Base-by-base conservation (phyloP, 2,888 invertebrate genomes). In the Idaea dimidiata region DNA sequence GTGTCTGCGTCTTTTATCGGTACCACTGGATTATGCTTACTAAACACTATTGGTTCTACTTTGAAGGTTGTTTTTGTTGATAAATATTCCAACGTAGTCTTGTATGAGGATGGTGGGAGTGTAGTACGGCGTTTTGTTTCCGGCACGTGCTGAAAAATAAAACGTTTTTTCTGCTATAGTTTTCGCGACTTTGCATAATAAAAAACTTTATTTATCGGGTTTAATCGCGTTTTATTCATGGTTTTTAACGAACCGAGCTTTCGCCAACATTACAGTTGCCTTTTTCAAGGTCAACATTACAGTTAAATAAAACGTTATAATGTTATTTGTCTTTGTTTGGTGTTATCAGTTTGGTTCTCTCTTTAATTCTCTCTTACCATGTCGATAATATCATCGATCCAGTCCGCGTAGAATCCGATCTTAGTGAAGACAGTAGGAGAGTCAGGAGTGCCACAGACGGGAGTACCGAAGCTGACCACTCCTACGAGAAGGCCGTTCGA, bases 401-500 rank as follows among this genome's bases (percentile, higher is more conserved):
- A 91, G 0, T 83, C 76, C 0, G 72, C 57, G 62, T 88, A 90
- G 72, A 73, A 83, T 0, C 88, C 90, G 1, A 90, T 18, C 64
- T 88, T 89, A 57, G 86, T 88, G 72, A 91, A 91, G 33, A 91
- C 91, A 0, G 91, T 91, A 0, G 91, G 91, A 0, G 86, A 78
- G 31, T 89, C 86, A 0, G 79, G 78, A 0, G 83, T 75, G 0
- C 90, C 91, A 33, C 91, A 91, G 1, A 75, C 74, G 0, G 87
- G 86, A 0, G 89, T 82, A 0, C 90, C 91, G 60, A 89, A 90
- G 67, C 88, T 89, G 32, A 87, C 75, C 0, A 91, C 80, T 0
- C 91, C 91, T 16, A 76, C 58, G 7, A 91, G 76, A 1, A 68
- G 68, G 0, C 86, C 83, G 2, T 70, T 66, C 0, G 75, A 76